Base-by-base conservation (phyloP, 53 echinoderm and acorn worm genomes). In the Actinopyga echinites region DNA sequence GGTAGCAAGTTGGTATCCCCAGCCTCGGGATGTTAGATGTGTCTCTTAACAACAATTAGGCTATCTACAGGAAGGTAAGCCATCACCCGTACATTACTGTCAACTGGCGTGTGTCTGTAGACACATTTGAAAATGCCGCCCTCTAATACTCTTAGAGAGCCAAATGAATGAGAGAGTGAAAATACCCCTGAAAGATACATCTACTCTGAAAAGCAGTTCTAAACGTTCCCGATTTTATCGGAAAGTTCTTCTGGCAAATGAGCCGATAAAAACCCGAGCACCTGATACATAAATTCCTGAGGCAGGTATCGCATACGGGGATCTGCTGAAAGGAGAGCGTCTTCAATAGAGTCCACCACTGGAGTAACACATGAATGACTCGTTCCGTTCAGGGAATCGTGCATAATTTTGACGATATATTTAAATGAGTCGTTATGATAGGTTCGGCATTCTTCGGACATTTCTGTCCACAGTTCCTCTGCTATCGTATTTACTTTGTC, bases 291-390 rank as follows among this genome's bases (percentile, higher is more conserved):
- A 2, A 85, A 81, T 36, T 91, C 85, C 81, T 93, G 93, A 1
- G 92, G 89, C 13, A 89, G 89, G 57, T 93, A 93, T 3, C 97
- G 78, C 11, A 92, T 75, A 30, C 79, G 83, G 8, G 93, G 97
- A 58, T 52, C 49, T 58, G 86, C 69, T 20, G 87, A 85, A 2
- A 85, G 79, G 2, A 96, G 55, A 0, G 97, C 97, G 6, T 90
- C 90, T 24, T 84, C 65, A 56, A 90, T 83, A 43, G 84, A 86
- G 57, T 99, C 89, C 1, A 99, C 86, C 8, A 99, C 97, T 0
- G 94, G 94, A 15, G 84, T 81, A 5, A 57, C 60, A 60, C 90
- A 88, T 2, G 69, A 85, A 5, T 89, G 83, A 30, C 93, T 93
- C 9, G 86, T 42, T 10, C 64, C 80, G 10, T 73, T 84, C 31